A percentile compares a stretch with the other conserved stretches of the same genome.
These are phyloP conservation scores for Nephrotoma appendiculata DNA, from an alignment of 2,888 invertebrate species.

Conservation along the genomic window DNA sequence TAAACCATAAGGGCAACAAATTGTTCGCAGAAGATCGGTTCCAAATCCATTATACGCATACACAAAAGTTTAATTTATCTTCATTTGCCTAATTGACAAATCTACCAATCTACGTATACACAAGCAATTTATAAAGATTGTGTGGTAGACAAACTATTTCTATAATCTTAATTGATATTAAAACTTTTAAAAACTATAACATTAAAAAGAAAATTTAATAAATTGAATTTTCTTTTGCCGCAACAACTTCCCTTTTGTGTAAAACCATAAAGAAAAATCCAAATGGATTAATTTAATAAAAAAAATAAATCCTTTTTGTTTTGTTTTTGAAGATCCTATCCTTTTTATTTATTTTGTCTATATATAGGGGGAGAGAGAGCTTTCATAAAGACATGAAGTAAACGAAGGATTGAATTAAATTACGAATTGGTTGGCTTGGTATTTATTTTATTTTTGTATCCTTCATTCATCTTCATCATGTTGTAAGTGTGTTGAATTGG, in stretches of 20 bases:
- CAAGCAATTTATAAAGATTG: background rate
- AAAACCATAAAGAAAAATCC: background rate
- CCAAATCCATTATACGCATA: background rate
- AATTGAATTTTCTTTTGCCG: background rate
- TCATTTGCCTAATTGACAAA: background rate
- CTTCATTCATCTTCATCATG: background rate
- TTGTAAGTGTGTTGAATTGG: background rate
- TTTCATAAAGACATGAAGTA: background rate
- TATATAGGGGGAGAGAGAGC: background rate
- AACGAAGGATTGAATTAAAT: background rate
- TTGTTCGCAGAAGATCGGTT: background rate
- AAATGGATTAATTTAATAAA: background rate
- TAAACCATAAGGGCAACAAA: background rate
- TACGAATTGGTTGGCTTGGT: background rate
- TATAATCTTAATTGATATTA: background rate
- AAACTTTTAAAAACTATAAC: background rate
- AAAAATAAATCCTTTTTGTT: background rate
- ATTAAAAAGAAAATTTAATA: background rate
- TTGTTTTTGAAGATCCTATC: background rate
- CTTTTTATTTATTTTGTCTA: background rate
- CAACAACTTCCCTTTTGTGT: background rate
- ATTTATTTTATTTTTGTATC: background rate
- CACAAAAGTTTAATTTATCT: background rate
- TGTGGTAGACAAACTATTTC: background rate
- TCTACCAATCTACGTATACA: background rate